Evolutionary conservation across 1,140 invertebrate genomes (phyloP).

Genomic region (Notospermus geniculatus): DNA sequence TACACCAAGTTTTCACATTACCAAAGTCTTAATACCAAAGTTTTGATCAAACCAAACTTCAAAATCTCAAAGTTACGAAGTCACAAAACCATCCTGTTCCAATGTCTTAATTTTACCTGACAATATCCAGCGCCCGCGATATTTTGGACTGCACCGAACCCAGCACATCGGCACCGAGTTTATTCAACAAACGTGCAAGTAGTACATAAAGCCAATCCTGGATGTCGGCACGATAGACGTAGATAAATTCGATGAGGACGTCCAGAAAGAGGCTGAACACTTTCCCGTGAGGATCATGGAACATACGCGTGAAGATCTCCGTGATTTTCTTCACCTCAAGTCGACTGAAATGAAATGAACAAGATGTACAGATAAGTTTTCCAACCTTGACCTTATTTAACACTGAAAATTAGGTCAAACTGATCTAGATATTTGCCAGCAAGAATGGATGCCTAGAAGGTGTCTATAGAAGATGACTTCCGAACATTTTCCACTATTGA

Average conservation of each 20-base stretch:
- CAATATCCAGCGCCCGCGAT: constrained; percentile 78
- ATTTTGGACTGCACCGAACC: constrained; percentile 88
- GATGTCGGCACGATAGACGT: constrained; percentile 80
- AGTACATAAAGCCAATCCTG: constrained; percentile 89
- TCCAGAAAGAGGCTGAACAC: constrained; percentile 90
- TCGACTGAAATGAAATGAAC: too few relatives aligned
- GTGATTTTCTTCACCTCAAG: constrained; percentile 76
- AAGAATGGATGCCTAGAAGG: too few relatives aligned
- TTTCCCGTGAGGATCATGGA: constrained; percentile 96
- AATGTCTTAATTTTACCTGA: constrained; percentile 63
- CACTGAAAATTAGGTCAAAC: too few relatives aligned
- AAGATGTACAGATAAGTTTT: too few relatives aligned
- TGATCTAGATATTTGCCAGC: too few relatives aligned
- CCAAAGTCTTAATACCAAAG: too few relatives aligned
- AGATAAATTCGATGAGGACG: constrained; percentile 82
- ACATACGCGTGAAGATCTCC: constrained; percentile 93
- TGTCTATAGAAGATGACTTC: too few relatives aligned
- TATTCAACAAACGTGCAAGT: constrained; percentile 75
- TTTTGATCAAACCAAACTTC: too few relatives aligned
- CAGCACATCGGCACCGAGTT: constrained; percentile 84
- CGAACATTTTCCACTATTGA: too few relatives aligned
- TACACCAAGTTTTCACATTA: too few relatives aligned
- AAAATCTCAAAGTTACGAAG: background rate
- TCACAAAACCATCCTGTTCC: background rate
- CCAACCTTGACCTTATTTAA: too few relatives aligned